Conservation (phyloP, 2,888 invertebrate species). For the Bombylius major region DNA sequence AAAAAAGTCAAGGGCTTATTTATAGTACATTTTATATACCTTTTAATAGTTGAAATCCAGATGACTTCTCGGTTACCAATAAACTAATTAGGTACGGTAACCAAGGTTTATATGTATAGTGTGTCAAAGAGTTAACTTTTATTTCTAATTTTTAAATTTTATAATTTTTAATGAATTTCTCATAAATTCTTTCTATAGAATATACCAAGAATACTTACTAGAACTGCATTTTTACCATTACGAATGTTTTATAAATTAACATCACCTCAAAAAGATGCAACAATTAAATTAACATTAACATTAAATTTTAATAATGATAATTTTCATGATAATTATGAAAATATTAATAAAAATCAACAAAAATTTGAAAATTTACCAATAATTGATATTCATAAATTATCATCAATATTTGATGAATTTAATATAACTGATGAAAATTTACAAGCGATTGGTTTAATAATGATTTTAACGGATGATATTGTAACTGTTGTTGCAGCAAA, state of each 20-base stretch:
- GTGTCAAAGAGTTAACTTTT: no score
- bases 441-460: constrained; percentile 28
- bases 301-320: constrained; percentile 19
- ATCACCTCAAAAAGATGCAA: constrained; percentile 30
- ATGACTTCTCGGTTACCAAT: no score
- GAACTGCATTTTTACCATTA: constrained; percentile 26
- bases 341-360: constrained; percentile 7
- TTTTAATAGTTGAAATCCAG: no score
- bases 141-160: no score
- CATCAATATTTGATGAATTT: constrained; percentile 28
- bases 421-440: constrained; percentile 20
- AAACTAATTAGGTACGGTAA: no score
- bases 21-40: no score
- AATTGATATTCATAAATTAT: constrained; percentile 18
- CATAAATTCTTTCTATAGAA: constrained; percentile 14
- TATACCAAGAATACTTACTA: constrained; percentile 30
- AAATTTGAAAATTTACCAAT: constrained; percentile 11
- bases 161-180: no score
- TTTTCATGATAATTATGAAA: not conserved
- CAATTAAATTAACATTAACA: constrained; percentile 30
- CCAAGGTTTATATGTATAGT: no score
- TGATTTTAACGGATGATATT: constrained; percentile 22
- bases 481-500: constrained; percentile 35
- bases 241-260: constrained; percentile 26
- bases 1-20: no score